Evolutionary conservation across 2,888 invertebrate species (phyloP), one percentile per base, ranked within the genome.

Genomic region (Drosophila atripex): DNA sequence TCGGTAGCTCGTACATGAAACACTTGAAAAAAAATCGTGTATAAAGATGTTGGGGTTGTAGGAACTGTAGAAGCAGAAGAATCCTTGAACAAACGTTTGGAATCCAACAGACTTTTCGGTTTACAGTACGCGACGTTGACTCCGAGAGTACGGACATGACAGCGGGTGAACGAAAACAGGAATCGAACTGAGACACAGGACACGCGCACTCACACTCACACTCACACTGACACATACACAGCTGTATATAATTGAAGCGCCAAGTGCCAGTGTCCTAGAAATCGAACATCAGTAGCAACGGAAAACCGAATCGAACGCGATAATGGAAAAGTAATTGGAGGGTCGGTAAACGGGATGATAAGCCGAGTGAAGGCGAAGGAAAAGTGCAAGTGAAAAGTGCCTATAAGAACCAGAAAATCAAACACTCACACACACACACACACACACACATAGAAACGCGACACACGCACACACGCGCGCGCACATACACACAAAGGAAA

Each of bases 91-190:
- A 75, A 78, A 76, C 59, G 75, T 71, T 35, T 75, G 75, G 76
- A 70, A 79, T 65, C 63, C 66, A 64, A 16, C 72, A 76, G 74
- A 74, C 78, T 71, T 80, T 86, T 68, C 45, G 49, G 46, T 77
- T 12, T 32, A 12, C 12, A 89, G 90, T 89, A 77, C 83, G 89
- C 88, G 88, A 90, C 87, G 77, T 83, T 73, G 68, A 86, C 77
- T 86, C 88, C 85, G 75, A 76, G 80, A 75, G 78, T 66, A 76
- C 73, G 78, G 86, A 80, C 79, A 75, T 66, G 69, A 71, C 66
- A 78, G 71, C 73, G 71, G 75, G 57, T 61, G 58, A 51, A 50
- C 63, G 68, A 51, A 56, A 47, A 69, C 66, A 57, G 45, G 49
- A 50, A 39, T 70, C 52, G 51, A 59, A 52, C 54, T 52, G 30